These are phyloP conservation scores for Pristionchus exspectatus DNA, from an alignment of 2,888 invertebrate species.

Conservation along the genomic window DNA sequence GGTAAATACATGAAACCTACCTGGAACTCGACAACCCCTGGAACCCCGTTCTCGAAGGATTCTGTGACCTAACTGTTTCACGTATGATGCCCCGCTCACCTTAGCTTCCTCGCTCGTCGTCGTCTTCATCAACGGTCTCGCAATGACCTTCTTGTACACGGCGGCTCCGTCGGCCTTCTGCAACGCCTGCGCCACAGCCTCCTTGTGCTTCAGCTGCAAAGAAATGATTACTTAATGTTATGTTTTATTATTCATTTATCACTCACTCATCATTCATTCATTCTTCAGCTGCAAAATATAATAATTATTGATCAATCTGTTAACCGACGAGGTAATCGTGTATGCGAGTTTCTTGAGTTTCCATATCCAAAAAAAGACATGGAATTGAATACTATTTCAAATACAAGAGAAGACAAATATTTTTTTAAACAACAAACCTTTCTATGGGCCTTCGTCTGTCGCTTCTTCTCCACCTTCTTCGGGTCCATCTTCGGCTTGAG, in stretches of 20 bases:
- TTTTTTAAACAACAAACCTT: not conserved
- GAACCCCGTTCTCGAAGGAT: too few relatives aligned
- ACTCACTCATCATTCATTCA: too few relatives aligned
- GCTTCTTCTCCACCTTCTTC: slow-evolving; percentile 61
- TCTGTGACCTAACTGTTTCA: too few relatives aligned
- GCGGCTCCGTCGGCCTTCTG: not conserved
- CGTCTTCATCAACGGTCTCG: not conserved
- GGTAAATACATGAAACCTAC: too few relatives aligned
- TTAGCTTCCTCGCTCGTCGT: not conserved
- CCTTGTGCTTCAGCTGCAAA: slow-evolving; percentile 30
- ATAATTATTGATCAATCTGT: not conserved
- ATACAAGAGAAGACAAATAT: not conserved
- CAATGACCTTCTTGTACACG: slow-evolving; percentile 9
- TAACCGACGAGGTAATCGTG: not conserved
- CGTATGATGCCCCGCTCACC: too few relatives aligned
- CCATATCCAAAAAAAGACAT: not conserved
- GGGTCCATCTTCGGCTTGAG: slow-evolving; percentile 66
- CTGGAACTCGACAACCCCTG: too few relatives aligned
- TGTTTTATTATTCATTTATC: too few relatives aligned
- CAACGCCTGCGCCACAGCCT: slow-evolving; percentile 14
- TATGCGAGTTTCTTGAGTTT: not conserved
- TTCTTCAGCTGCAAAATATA: too few relatives aligned
- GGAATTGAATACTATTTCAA: not conserved
- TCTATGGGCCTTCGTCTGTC: slow-evolving; percentile 42
- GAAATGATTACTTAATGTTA: too few relatives aligned